Percentiles rank a stretch among this genome's conserved stretches.
Evolutionary conservation across 92 coral and sea anemone genomes (phyloP).

Genomic region (Blastomussa wellsi): DNA sequence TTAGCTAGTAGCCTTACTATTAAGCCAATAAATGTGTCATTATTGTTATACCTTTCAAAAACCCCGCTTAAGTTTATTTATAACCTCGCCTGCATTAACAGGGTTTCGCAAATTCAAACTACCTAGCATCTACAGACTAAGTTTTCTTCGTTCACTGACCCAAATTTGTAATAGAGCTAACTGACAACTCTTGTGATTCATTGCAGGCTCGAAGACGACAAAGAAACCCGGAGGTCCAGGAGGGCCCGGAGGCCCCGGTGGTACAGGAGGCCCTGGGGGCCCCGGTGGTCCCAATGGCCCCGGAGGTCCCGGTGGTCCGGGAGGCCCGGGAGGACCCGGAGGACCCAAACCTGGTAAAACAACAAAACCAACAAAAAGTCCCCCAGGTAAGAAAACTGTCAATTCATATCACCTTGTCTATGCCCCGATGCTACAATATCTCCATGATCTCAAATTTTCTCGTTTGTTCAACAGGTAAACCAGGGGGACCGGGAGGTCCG

Average conservation of each 20-base stretch:
- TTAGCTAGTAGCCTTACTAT: too few species aligned
- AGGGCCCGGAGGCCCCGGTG: constrained; percentile 72
- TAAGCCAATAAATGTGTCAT: too few species aligned
- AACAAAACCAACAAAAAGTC: constrained; percentile 67
- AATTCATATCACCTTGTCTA: too few species aligned
- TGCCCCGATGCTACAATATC: neutral
- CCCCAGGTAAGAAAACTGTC: constrained; percentile 19
- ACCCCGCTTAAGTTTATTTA: too few species aligned
- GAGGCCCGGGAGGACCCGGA: constrained; percentile 63
- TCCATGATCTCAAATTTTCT: neutral
- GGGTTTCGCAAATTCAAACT: too few species aligned
- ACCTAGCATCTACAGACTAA: neutral
- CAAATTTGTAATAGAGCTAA: neutral
- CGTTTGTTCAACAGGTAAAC: constrained; percentile 10
- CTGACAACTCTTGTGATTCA: neutral
- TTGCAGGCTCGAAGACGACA: constrained; percentile 51
- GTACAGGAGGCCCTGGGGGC: constrained; percentile 73
- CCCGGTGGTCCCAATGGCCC: constrained; percentile 80
- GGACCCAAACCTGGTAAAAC: constrained; percentile 61
- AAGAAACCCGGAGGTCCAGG: constrained; percentile 80
- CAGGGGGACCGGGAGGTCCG: constrained; percentile 72
- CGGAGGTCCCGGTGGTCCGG: constrained; percentile 81
- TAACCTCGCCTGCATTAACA: too few species aligned
- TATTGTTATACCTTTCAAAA: too few species aligned
- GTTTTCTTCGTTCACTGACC: neutral